Evolutionary conservation across 37 sponge, comb jelly and placozoan species (phyloP), one percentile per base, ranked within the genome.

Genomic region (Ephydatia muelleri): DNA sequence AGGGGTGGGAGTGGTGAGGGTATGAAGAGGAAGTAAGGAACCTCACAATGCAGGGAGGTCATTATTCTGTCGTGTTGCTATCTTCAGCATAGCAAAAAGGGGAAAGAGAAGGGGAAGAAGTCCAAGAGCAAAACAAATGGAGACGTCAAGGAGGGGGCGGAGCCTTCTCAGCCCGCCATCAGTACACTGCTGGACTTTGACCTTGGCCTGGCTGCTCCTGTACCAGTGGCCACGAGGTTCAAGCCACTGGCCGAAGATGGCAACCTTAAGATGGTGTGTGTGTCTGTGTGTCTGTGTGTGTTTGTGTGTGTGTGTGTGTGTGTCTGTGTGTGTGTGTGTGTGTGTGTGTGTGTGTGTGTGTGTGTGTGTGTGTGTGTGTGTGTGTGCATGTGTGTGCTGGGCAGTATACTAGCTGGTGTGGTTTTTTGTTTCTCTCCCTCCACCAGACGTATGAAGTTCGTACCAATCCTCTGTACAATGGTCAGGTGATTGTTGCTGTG

Each of bases 401-500:
- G 11, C 71, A 21, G 28, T 47, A 27, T 43, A 22, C 47, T 3
- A 49, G 79, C 29, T 12, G 48, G 79, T 79, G 43, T 74, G 31
- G 32, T 70, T 49, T 68, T 13, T 78, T n/a, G 32, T 49, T 2
- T 29, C 35, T n/a, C 49, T 31, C 73, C 27, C n/a, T 43, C 34
- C 65, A 26, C 25, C 65, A 95, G 96, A 90, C 91, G 2, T 95
- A 88, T 84, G 87, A 90, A 49, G 67, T 85, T 12, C 49, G 91
- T 9, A 78, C 86, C 31, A 86, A 93, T 69, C 87, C 90, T 12
- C 80, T 89, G 39, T 82, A 82, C 39, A 90, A 67, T 67, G 83
- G 73, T 0, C 91, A 83, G 57, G 85, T 93, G 33, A 85, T 83
- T 28, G 96, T 92, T 35, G 87, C 88, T 72, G 90, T 95, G 26